Evolutionary conservation across 2,797 vertebrate species (phyloP), one percentile per base, ranked within the genome.

Genomic region (Yasuhikotakia modesta): DNA sequence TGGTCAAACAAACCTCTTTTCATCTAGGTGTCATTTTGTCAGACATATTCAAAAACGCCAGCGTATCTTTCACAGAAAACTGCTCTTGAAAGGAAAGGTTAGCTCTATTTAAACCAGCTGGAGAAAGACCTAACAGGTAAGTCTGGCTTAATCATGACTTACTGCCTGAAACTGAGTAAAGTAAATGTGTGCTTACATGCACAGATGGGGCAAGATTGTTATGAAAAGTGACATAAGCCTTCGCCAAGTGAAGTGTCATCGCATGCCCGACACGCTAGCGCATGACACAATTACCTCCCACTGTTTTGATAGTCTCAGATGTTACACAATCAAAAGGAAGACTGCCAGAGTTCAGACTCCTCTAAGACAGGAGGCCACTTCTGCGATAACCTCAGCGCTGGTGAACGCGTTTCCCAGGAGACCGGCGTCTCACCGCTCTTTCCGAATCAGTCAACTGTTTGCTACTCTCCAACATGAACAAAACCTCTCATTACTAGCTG

Each of bases 401-500:
- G 21, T 52, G 60, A 46, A 21, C 45, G 14, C 14, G 30, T n/a
- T 4, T 66, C 32, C 55, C 45, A n/a, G 19, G 61, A 58, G 67
- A 43, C 70, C 10, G 22, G 55, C 39, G 1, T 39, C 39, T 67
- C n/a, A 74, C 64, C 11, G 19, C 57, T 60, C 30, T 53, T 14
- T 39, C 45, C 24, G 0, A 39, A 57, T 63, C 53, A 5, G 65
- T 22, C 21, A 50, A 71, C 72, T 73, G 77, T 78, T 82, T 79
- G 63, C 71, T 70, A 73, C 81, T 68, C 69, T 74, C 81, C 67
- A 55, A 58, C 63, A n/a, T 39, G 76, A 76, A 83, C 73, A 84
- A 83, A 83, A 70, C 74, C 70, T 82, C 80, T 85, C 73, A 82
- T 86, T 82, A 81, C 79, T 83, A 55, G 48, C 73, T 52, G 73